phyloP scores from a whole-genome alignment of 2,113 vertebrate species.

The Megatriorchis doriae region DNA sequence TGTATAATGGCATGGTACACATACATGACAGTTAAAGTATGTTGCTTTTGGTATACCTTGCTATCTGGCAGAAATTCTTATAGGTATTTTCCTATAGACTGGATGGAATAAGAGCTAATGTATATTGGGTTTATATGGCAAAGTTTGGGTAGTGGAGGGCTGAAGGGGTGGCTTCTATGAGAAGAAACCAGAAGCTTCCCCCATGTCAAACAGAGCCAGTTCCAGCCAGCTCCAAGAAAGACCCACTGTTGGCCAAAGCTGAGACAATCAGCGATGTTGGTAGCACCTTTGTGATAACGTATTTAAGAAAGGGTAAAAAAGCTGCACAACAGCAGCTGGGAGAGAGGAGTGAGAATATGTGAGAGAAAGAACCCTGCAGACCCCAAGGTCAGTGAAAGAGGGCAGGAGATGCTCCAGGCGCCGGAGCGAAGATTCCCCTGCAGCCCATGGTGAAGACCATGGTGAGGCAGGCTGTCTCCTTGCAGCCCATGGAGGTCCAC shows the following conservation, averaged over 20 bases:
- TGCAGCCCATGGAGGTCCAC: neutral
- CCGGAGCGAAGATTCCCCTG: neutral
- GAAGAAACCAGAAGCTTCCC: neutral
- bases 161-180: neutral
- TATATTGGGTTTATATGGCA: neutral
- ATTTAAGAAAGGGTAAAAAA: neutral
- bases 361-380: neutral
- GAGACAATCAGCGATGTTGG: neutral
- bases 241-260: neutral
- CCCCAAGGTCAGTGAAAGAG: neutral
- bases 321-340: neutral
- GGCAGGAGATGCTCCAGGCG: neutral
- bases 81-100: neutral
- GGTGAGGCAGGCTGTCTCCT: neutral
- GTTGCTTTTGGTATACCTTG: neutral
- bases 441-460: neutral
- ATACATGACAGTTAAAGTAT: neutral
- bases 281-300: neutral
- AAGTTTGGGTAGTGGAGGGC: fast-evolving
- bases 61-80: neutral
- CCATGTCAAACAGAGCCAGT: neutral
- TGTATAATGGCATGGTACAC: neutral
- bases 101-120: neutral
- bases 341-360: neutral
- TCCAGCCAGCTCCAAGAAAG: neutral